phyloP scores from a whole-genome alignment of 2,797 vertebrate species.

The Chaetodon trifasciatus region DNA sequence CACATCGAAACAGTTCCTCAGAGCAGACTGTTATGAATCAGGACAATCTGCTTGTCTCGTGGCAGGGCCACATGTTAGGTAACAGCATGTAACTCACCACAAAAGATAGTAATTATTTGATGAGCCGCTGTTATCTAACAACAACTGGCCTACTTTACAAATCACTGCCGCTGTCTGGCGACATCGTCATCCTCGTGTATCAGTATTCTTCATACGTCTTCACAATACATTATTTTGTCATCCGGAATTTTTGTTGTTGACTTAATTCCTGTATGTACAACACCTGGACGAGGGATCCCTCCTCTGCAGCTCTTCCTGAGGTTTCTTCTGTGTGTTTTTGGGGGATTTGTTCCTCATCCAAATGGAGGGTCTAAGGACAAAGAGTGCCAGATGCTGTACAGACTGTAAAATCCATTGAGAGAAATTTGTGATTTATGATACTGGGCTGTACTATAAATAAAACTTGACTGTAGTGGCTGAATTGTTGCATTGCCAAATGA shows the following conservation, averaged over 20 bases:
- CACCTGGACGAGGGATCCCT: not conserved
- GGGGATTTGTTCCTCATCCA: not conserved
- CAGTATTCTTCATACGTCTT: not conserved
- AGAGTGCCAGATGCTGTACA: not conserved
- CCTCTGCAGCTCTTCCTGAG: not conserved
- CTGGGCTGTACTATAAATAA: not conserved
- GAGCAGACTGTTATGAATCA: not conserved
- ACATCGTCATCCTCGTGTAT: not conserved
- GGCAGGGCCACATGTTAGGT: not conserved
- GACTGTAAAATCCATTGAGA: not conserved
- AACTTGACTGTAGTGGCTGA: not conserved
- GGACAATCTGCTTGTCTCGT: slow-evolving; percentile 2
- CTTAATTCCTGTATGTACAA: too few relatives aligned
- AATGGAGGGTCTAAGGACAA: not conserved
- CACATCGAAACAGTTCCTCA: not conserved
- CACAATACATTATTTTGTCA: too few relatives aligned
- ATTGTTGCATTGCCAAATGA: not conserved
- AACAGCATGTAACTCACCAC: slow-evolving; percentile 13
- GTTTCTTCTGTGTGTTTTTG: not conserved
- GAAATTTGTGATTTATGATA: not conserved
- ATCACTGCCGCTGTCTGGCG: not conserved
- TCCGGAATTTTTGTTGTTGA: too few relatives aligned
- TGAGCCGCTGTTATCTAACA: slow-evolving; percentile 36
- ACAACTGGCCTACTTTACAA: slow-evolving; percentile 31
- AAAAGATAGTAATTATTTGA: slow-evolving; percentile 34